phyloP scores from a whole-genome alignment of 2,888 invertebrate species.

The Chalcis sispes region DNA sequence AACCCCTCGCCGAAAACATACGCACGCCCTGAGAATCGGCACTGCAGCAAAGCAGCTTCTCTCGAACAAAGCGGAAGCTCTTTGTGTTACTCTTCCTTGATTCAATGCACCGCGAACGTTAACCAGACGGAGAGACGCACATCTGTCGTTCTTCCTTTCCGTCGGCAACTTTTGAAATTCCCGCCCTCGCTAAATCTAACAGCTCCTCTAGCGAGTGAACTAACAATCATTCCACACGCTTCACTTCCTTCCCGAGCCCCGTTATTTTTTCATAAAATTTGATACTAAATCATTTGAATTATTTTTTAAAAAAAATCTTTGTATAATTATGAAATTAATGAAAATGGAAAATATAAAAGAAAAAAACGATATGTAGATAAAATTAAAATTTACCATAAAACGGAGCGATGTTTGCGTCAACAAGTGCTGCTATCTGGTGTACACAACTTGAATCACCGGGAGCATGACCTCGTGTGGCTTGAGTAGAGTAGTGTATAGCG shows the following conservation, averaged over 20 bases:
- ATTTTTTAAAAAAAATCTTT: not conserved
- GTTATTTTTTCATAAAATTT: not conserved
- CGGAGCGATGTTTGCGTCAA: not conserved
- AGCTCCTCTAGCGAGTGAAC: not conserved
- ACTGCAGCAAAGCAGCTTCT: conserved; percentile 22
- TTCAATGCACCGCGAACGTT: not conserved
- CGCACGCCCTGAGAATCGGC: not conserved
- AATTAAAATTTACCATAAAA: not conserved
- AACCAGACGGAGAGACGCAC: not conserved
- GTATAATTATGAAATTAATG: not conserved
- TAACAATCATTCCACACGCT: not conserved
- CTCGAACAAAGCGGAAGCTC: conserved; percentile 33
- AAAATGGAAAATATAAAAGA: not conserved
- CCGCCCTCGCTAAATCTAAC: conserved; percentile 8
- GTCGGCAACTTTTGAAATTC: conserved; percentile 33
- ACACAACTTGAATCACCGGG: not conserved
- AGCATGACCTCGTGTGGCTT: conserved; percentile 43
- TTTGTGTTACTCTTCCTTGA: conserved; percentile 29
- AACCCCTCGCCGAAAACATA: not conserved
- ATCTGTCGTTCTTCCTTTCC: conserved; percentile 26
- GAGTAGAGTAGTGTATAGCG: not conserved
- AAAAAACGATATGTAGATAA: not conserved
- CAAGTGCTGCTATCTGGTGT: conserved; percentile 22
- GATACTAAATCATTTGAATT: not conserved
- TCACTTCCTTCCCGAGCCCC: not conserved